A percentile compares a stretch with the other conserved stretches of the same genome.
Conservation (phyloP, 2,113 vertebrate genomes). For the Mus spicilegus region DNA sequence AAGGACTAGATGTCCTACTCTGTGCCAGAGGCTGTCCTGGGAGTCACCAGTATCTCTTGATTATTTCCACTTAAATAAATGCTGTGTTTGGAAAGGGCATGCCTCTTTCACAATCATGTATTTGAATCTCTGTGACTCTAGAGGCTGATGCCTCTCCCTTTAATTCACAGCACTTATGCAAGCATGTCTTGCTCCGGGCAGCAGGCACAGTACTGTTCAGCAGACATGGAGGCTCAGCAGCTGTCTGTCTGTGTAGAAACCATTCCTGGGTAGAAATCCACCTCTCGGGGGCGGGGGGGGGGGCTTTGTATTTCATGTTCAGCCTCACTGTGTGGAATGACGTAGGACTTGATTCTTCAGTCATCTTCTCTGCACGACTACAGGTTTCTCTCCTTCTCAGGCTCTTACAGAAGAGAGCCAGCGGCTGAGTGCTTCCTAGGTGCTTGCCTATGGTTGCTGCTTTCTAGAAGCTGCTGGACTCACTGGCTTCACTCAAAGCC, state of each 20-base stretch:
- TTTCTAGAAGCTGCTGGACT: background rate
- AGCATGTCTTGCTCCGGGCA: background rate
- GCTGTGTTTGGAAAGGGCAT: background rate
- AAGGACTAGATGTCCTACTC: background rate
- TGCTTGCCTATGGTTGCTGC: background rate
- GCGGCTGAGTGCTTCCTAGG: constrained; percentile 3
- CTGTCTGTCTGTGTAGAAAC: background rate
- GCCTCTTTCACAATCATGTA: background rate
- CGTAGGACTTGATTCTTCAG: background rate
- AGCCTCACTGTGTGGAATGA: background rate
- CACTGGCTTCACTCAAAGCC: background rate
- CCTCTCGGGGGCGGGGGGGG: background rate
- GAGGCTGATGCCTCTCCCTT: background rate
- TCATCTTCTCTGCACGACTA: background rate
- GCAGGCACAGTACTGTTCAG: background rate
- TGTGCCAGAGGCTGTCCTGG: background rate
- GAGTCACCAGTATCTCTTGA: background rate
- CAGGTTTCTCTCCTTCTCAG: background rate
- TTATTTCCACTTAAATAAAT: background rate
- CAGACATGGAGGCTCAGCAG: background rate
- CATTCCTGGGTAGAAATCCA: too few relatives aligned
- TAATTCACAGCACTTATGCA: background rate
- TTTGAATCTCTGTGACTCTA: background rate
- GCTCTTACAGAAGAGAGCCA: background rate
- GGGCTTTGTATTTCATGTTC: background rate